These are phyloP conservation scores for Rotaria socialis DNA, from an alignment of 2,888 invertebrate genomes.

Conservation along the genomic window DNA sequence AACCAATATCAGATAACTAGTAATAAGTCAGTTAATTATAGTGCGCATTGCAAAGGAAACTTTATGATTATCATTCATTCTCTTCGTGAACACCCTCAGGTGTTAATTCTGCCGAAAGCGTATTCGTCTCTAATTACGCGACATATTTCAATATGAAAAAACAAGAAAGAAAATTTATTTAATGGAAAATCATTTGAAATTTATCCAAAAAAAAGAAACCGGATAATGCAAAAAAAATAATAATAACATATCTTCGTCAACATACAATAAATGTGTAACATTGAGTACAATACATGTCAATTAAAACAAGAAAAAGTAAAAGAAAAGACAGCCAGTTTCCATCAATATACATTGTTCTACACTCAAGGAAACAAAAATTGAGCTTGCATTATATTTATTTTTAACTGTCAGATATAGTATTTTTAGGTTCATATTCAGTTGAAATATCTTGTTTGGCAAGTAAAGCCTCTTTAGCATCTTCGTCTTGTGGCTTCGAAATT, in stretches of 20 bases:
- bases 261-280: neutral
- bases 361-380: neutral
- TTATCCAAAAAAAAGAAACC: neutral
- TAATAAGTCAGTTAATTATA: too few relatives aligned
- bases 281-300: neutral
- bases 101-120: too few relatives aligned
- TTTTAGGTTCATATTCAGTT: neutral
- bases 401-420: neutral
- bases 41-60: too few relatives aligned
- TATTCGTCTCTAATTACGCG: too few relatives aligned
- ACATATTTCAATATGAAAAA: too few relatives aligned
- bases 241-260: neutral
- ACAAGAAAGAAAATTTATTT: neutral
- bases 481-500: neutral
- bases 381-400: neutral
- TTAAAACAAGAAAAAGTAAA: too few relatives aligned
- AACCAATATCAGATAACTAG: too few relatives aligned
- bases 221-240: neutral
- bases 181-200: neutral
- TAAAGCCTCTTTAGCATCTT: neutral
- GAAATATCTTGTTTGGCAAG: neutral
- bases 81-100: too few relatives aligned
- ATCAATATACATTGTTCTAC: too few relatives aligned
- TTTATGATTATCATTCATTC: too few relatives aligned
- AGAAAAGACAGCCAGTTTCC: too few relatives aligned